Percentiles rank a stretch among this genome's conserved stretches.
Evolutionary conservation across 2,888 invertebrate genomes (phyloP).

Genomic region (Caenorhabditis japonica): DNA sequence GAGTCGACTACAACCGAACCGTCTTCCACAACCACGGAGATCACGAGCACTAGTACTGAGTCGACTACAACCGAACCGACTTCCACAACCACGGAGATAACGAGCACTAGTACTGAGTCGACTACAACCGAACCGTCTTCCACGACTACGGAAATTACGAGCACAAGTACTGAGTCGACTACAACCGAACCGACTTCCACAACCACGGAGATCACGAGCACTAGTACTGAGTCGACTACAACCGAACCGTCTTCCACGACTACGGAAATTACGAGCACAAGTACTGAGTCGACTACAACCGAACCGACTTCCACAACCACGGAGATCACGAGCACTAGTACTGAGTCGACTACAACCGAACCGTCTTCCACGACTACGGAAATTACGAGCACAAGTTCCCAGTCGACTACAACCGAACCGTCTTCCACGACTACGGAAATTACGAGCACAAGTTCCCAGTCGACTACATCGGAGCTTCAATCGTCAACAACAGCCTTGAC

Average conservation of each 20-base stretch:
- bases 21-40: no score
- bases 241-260: not conserved
- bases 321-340: not conserved
- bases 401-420: no score
- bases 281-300: not conserved
- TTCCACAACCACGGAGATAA: conserved; percentile 1
- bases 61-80: no score
- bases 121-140: not conserved
- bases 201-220: not conserved
- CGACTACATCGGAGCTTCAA: no score
- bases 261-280: not conserved
- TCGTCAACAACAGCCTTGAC: no score
- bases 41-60: no score
- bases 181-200: not conserved
- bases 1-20: no score
- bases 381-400: no score
- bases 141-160: not conserved
- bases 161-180: not conserved
- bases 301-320: not conserved
- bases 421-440: no score
- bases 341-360: not conserved
- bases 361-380: not conserved
- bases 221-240: not conserved
- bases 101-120: not conserved
- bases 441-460: no score